Evolutionary conservation across 2,797 vertebrate genomes (phyloP).

Genomic region (Buphagus erythrorhynchus): DNA sequence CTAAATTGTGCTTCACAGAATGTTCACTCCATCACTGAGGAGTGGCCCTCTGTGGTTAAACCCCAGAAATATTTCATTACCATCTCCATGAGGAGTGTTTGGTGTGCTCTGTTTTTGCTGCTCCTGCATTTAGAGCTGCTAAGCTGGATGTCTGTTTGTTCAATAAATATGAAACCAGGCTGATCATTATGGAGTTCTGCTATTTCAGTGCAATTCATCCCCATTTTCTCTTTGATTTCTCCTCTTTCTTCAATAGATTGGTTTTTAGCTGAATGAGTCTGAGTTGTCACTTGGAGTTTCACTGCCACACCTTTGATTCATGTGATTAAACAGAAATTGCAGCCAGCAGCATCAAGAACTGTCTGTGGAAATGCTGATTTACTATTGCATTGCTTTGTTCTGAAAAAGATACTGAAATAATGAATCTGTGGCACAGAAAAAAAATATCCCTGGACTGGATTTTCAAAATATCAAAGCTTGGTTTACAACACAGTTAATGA

Average conservation of each 20-base stretch:
- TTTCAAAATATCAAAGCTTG: neutral
- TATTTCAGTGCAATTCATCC: neutral
- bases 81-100: neutral
- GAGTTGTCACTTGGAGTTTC: neutral
- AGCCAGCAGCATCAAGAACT: neutral
- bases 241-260: neutral
- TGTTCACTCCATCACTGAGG: neutral
- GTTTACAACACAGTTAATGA: neutral
- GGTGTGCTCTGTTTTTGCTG: neutral
- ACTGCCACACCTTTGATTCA: neutral
- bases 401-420: neutral
- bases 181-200: neutral
- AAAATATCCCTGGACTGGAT: neutral
- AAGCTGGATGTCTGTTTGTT: neutral
- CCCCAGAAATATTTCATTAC: neutral
- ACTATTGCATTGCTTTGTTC: neutral
- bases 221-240: neutral
- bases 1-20: neutral
- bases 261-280: neutral
- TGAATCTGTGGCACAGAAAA: neutral
- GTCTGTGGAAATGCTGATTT: neutral
- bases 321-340: neutral
- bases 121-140: neutral
- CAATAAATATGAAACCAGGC: neutral
- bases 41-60: neutral